Evolutionary conservation across 2,113 vertebrate species (phyloP).

Genomic region (Gnathonemus echidnorhynchus): DNA sequence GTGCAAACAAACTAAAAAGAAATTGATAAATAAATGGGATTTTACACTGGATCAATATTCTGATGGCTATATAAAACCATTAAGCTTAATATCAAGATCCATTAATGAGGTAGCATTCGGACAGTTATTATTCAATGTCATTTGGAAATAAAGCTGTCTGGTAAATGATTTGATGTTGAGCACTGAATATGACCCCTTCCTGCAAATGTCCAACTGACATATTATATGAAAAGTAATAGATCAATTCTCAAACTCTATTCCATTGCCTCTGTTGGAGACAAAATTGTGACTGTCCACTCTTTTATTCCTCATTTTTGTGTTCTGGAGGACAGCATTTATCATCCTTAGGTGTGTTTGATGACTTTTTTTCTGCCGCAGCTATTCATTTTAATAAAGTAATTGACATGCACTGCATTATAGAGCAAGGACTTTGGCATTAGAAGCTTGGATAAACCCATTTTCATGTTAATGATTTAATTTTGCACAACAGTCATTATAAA

Average conservation of each 20-base stretch:
- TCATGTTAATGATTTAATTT: neutral
- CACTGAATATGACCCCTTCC: neutral
- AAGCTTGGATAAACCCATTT: neutral
- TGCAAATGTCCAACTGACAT: neutral
- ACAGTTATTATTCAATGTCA: neutral
- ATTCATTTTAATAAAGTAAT: neutral
- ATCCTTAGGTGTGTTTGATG: slow-evolving; percentile 1
- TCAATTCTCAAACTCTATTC: neutral
- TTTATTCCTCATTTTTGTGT: neutral
- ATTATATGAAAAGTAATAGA: neutral
- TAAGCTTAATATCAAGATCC: neutral
- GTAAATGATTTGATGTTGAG: neutral
- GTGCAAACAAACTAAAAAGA: neutral
- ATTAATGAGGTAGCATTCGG: neutral
- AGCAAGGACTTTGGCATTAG: neutral
- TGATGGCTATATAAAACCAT: neutral
- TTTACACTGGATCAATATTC: neutral
- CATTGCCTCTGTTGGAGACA: neutral
- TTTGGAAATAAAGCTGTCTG: neutral
- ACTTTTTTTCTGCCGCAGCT: neutral
- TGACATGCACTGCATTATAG: neutral
- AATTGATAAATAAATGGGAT: neutral
- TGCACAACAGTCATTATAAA: neutral
- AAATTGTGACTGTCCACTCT: neutral
- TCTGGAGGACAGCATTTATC: neutral